These are phyloP conservation scores for Antrozous pallidus DNA, from an alignment of 2,797 vertebrate genomes.

Conservation along the genomic window DNA sequence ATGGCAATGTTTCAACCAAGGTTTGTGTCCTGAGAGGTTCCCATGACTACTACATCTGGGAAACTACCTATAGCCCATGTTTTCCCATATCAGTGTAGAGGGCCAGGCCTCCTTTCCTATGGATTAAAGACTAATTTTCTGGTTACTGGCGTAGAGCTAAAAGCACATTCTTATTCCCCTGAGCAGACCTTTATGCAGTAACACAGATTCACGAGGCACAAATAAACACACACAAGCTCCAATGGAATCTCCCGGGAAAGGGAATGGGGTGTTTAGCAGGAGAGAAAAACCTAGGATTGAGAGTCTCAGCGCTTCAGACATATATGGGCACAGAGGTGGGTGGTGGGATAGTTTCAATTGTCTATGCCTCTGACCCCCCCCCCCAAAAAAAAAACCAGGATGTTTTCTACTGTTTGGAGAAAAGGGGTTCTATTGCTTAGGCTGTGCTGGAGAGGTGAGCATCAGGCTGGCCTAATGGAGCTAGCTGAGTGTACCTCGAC, in stretches of 20 bases:
- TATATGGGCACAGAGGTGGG: neutral
- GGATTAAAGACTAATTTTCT: neutral
- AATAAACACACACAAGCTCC: neutral
- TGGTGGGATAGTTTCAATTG: neutral
- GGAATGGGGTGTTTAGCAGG: neutral
- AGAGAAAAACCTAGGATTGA: neutral
- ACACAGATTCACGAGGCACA: neutral
- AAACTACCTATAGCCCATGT: neutral
- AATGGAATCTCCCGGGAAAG: neutral
- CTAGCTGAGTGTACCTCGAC: neutral
- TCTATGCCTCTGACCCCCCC: neutral
- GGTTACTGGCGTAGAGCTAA: neutral
- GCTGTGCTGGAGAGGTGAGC: neutral
- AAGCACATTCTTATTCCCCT: neutral
- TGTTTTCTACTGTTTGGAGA: neutral
- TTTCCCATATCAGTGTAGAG: neutral
- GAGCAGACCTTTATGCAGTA: neutral
- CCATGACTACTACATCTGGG: neutral
- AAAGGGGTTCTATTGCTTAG: neutral
- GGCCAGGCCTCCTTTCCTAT: neutral
- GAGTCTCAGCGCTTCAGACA: neutral
- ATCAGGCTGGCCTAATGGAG: too few species aligned
- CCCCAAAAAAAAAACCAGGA: neutral
- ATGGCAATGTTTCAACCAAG: neutral
- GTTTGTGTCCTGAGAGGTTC: neutral